These are phyloP conservation scores for Albula glossodonta DNA, from an alignment of 2,113 vertebrate species.

Conservation along the genomic window DNA sequence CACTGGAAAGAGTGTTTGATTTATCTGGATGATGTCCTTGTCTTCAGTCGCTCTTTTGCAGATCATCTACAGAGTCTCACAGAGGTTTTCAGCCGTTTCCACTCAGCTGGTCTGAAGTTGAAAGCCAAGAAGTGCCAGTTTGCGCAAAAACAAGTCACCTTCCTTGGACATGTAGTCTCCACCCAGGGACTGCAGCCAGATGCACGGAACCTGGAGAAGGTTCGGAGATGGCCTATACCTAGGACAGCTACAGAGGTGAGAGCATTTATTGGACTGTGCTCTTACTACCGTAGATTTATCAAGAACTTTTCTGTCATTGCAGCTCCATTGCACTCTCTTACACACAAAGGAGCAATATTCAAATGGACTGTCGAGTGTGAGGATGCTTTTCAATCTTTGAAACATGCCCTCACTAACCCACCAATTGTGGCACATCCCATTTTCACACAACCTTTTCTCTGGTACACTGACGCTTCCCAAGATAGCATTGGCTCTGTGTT, in stretches of 20 bases:
- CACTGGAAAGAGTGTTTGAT: conserved; percentile 31
- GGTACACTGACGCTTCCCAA: conserved; percentile 9
- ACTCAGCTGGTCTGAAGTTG: conserved; percentile 23
- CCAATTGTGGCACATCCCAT: conserved; percentile 4
- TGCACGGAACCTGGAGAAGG: conserved; percentile 18
- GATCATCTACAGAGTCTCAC: conserved; percentile 20
- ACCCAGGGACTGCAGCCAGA: conserved; percentile 17
- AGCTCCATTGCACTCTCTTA: not conserved
- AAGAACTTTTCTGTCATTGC: conserved; percentile 8
- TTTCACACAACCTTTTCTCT: conserved; percentile 4
- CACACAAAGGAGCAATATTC: conserved; percentile 24
- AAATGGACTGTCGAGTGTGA: not conserved
- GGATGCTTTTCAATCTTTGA: not conserved
- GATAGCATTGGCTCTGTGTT: not conserved
- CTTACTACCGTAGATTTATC: conserved; percentile 30
- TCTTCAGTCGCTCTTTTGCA: not conserved
- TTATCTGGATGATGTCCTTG: conserved; percentile 33
- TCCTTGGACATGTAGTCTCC: conserved; percentile 19
- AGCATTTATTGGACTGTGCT: conserved; percentile 34
- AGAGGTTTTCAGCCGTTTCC: conserved; percentile 15
- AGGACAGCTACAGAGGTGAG: conserved; percentile 19
- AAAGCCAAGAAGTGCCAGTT: conserved; percentile 28
- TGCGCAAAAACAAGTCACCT: conserved; percentile 2
- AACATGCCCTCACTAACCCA: not conserved
- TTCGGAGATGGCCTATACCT: conserved; percentile 14